phyloP scores from a whole-genome alignment of 2,888 invertebrate genomes.

The Phrixothrix hirtus region DNA sequence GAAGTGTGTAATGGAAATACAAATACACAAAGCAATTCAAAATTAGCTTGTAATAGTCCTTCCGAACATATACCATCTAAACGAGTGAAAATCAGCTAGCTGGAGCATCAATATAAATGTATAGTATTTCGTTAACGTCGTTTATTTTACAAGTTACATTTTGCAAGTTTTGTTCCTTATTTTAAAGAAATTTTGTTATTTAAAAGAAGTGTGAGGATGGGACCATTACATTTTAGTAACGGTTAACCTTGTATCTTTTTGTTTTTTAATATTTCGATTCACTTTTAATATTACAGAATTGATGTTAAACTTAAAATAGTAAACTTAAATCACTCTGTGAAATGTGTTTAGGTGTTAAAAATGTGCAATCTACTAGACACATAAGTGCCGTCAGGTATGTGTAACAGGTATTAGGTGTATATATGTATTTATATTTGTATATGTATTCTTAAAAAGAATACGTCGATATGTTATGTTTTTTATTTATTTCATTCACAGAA shows the following conservation, averaged over 20 bases:
- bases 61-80: constrained; percentile 50
- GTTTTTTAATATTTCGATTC: too few relatives aligned
- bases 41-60: constrained; percentile 52
- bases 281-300: constrained; percentile 3
- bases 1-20: too few relatives aligned
- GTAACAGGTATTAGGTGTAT: constrained; percentile 51
- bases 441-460: constrained; percentile 40
- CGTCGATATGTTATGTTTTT: constrained; percentile 23
- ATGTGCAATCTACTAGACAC: constrained; percentile 47
- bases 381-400: constrained; percentile 51
- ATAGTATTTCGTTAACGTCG: constrained; percentile 41
- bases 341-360: constrained; percentile 27
- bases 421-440: constrained; percentile 40
- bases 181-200: constrained; percentile 22
- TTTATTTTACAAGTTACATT: constrained; percentile 15
- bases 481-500: too few relatives aligned
- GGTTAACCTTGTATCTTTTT: too few relatives aligned
- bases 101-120: constrained; percentile 42
- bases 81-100: constrained; percentile 57
- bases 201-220: constrained; percentile 21
- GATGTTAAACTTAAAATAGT: too few relatives aligned
- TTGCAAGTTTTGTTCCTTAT: constrained; percentile 11
- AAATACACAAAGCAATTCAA: constrained; percentile 38
- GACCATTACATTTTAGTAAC: constrained; percentile 33
- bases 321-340: constrained; percentile 18